A percentile compares a stretch with the other conserved stretches of the same genome.
These are phyloP conservation scores for Homarus gammarus DNA, from an alignment of 2,888 invertebrate genomes.

Conservation along the genomic window DNA sequence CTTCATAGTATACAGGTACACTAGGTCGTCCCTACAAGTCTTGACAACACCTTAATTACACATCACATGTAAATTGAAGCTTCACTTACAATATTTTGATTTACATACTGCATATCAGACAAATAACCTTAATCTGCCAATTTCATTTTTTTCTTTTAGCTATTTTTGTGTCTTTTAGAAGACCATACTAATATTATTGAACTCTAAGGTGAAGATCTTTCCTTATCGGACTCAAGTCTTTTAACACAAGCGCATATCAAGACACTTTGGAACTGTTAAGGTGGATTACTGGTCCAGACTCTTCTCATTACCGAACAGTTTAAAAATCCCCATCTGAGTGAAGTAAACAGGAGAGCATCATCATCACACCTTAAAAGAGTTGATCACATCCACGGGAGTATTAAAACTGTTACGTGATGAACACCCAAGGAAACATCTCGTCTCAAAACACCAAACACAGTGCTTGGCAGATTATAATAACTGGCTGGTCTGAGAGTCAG, in stretches of 20 bases:
- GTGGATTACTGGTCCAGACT: no score
- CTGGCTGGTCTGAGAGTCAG: background rate
- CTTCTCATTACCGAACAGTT: no score
- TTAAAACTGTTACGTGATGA: constrained; percentile 9
- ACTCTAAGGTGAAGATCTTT: no score
- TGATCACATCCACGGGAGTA: constrained; percentile 22
- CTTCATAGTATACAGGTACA: background rate
- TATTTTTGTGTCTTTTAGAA: no score
- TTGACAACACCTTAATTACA: background rate
- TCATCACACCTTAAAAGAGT: background rate
- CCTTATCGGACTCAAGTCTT: no score
- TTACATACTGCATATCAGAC: background rate
- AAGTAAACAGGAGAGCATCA: constrained; percentile 7
- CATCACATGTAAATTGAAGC: background rate
- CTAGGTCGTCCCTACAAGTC: background rate
- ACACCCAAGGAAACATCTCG: constrained; percentile 24
- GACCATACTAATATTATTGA: no score
- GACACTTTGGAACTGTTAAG: no score
- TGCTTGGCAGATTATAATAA: background rate
- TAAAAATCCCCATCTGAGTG: background rate
- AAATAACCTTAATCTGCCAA: background rate
- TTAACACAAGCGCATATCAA: no score
- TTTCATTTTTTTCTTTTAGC: no score
- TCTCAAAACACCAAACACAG: constrained; percentile 26
- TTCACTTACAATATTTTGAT: background rate